Evolutionary conservation across 37 sponge, comb jelly and placozoan genomes (phyloP).

Genomic region (Ephydatia muelleri): DNA sequence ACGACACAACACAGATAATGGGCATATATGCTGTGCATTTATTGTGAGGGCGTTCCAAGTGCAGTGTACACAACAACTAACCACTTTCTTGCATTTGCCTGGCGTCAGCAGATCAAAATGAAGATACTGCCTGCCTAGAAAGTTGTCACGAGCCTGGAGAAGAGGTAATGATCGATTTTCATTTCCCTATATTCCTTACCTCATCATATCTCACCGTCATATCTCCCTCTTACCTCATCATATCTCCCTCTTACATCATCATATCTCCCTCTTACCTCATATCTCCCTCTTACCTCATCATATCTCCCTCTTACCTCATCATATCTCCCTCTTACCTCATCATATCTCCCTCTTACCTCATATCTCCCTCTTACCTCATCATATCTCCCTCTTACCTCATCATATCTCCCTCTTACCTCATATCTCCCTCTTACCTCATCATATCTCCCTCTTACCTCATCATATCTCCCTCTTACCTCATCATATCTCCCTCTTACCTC

Average conservation of each 20-base stretch:
- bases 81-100: not conserved
- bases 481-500: not conserved
- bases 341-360: constrained; percentile 25
- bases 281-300: constrained; percentile 18
- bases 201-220: not conserved
- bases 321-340: constrained; percentile 20
- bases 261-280: too few relatives aligned
- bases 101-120: constrained; percentile 34
- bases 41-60: not conserved
- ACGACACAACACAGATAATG: too few relatives aligned
- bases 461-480: not conserved
- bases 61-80: not conserved
- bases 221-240: not conserved
- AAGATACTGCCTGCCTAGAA: constrained; percentile 34
- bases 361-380: too few relatives aligned
- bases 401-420: constrained; percentile 25
- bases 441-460: constrained; percentile 20
- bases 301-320: constrained; percentile 29
- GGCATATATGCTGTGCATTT: not conserved
- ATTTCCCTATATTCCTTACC: not conserved
- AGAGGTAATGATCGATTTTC: not conserved
- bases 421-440: too few relatives aligned
- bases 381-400: constrained; percentile 20
- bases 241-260: not conserved
- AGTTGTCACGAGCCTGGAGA: constrained; percentile 44